These are phyloP conservation scores for Epinotia brunnichana DNA, from an alignment of 2,888 invertebrate genomes.

Conservation along the genomic window DNA sequence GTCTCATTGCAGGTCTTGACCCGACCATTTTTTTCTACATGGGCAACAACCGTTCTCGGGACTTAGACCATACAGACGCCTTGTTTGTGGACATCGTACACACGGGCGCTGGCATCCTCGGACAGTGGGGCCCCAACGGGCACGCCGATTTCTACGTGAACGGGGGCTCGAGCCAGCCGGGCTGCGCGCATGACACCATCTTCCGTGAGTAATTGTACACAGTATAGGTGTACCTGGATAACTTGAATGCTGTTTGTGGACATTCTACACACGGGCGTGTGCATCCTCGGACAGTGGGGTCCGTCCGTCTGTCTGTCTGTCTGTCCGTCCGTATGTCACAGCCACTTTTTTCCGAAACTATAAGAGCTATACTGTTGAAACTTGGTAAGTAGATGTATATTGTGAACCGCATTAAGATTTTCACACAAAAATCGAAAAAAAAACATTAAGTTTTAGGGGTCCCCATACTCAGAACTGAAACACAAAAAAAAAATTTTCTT, in stretches of 20 bases:
- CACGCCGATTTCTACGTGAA: constrained; percentile 96
- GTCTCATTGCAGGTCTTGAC: constrained; percentile 86
- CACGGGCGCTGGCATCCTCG: constrained; percentile 93
- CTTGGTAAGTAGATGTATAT: too few relatives aligned
- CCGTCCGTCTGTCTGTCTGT: too few relatives aligned
- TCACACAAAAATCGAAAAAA: too few relatives aligned
- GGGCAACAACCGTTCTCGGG: constrained; percentile 90
- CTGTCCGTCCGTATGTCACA: too few relatives aligned
- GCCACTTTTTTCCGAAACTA: too few relatives aligned
- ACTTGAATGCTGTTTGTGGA: constrained; percentile 94
- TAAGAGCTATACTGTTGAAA: too few relatives aligned
- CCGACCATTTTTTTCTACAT: constrained; percentile 94
- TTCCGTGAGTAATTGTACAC: constrained; percentile 86
- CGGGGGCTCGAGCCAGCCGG: constrained; percentile 94
- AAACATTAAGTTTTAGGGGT: too few relatives aligned
- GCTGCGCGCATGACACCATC: constrained; percentile 91
- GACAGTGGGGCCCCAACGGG: constrained; percentile 95
- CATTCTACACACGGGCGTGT: constrained; percentile 92
- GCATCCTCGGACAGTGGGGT: constrained; percentile 94
- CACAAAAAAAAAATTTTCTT: too few relatives aligned
- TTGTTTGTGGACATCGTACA: constrained; percentile 92
- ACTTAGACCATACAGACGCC: constrained; percentile 91
- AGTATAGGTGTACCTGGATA: too few relatives aligned
- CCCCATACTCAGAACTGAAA: too few relatives aligned
- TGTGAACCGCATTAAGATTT: too few relatives aligned